Percentiles rank a stretch among this genome's conserved stretches.
These are phyloP conservation scores for Capreolus pygargus DNA, from an alignment of 2,113 vertebrate species.

Conservation along the genomic window DNA sequence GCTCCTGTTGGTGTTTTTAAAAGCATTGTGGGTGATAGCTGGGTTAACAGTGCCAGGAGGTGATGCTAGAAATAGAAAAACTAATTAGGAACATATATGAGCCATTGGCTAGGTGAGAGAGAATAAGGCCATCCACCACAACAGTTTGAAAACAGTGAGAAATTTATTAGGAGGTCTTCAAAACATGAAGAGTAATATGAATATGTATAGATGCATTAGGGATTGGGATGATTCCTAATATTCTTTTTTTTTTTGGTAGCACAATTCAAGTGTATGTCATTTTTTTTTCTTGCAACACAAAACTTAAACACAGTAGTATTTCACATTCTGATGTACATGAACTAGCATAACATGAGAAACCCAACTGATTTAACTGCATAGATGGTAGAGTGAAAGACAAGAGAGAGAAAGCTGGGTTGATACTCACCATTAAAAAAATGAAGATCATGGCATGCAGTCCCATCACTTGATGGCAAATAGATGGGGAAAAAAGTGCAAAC, in stretches of 20 bases:
- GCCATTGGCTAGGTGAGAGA: not conserved
- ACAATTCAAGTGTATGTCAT: not conserved
- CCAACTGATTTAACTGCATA: not conserved
- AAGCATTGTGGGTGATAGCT: not conserved
- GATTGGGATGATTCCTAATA: not conserved
- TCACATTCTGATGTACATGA: not conserved
- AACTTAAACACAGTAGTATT: not conserved
- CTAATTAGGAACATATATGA: not conserved
- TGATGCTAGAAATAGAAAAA: not conserved
- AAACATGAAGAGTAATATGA: not conserved
- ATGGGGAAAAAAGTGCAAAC: not conserved
- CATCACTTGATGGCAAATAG: not conserved
- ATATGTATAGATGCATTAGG: not conserved
- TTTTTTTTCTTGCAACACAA: not conserved
- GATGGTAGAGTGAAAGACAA: not conserved
- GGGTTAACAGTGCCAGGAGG: not conserved
- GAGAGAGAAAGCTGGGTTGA: not conserved
- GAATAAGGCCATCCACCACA: no score
- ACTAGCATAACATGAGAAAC: not conserved
- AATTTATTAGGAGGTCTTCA: not conserved
- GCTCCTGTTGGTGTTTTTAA: not conserved
- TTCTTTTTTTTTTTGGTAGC: not conserved
- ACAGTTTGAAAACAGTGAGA: not conserved
- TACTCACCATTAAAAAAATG: not conserved
- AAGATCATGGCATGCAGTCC: not conserved